These are phyloP conservation scores for Leptinotarsa texana DNA, from an alignment of 1,140 invertebrate genomes.

Conservation along the genomic window DNA sequence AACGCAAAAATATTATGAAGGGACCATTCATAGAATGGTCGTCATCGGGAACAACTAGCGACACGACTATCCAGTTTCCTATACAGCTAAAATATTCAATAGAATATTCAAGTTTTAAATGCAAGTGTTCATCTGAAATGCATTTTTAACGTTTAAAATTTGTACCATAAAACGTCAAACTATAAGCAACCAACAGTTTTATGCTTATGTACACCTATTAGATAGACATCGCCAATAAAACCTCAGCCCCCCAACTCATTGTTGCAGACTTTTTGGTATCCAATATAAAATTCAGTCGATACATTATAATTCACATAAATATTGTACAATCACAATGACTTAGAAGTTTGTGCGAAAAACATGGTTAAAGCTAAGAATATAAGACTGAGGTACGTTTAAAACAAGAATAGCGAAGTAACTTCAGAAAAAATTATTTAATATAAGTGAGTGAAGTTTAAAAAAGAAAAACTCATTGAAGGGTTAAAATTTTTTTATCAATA, in stretches of 20 bases:
- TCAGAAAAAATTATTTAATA: too few species aligned
- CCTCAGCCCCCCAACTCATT: slow-evolving; percentile 11
- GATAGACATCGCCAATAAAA: slow-evolving; percentile 27
- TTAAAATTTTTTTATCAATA: too few species aligned
- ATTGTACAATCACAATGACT: slow-evolving; percentile 28
- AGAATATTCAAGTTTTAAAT: slow-evolving; percentile 16
- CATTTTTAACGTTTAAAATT: slow-evolving; percentile 27
- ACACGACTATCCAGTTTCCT: not conserved
- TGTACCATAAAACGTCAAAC: slow-evolving; percentile 29
- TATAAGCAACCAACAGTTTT: slow-evolving; percentile 28
- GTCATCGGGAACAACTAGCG: not conserved
- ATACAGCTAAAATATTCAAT: slow-evolving; percentile 6
- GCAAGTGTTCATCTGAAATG: slow-evolving; percentile 13
- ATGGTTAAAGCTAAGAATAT: slow-evolving; percentile 16
- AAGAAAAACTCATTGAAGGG: too few species aligned
- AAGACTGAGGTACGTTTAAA: not conserved
- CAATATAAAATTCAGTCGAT: slow-evolving; percentile 33
- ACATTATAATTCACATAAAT: slow-evolving; percentile 20
- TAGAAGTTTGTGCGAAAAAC: slow-evolving; percentile 23
- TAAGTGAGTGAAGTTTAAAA: not conserved
- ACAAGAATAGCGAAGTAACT: not conserved
- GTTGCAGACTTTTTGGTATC: slow-evolving; percentile 27
- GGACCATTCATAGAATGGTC: not conserved
- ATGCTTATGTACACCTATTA: slow-evolving; percentile 19
- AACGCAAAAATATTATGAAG: not conserved